A percentile compares a stretch with the other conserved stretches of the same genome.
These are phyloP conservation scores for Agrypnia vestita DNA, from an alignment of 1,140 invertebrate species.

Conservation along the genomic window DNA sequence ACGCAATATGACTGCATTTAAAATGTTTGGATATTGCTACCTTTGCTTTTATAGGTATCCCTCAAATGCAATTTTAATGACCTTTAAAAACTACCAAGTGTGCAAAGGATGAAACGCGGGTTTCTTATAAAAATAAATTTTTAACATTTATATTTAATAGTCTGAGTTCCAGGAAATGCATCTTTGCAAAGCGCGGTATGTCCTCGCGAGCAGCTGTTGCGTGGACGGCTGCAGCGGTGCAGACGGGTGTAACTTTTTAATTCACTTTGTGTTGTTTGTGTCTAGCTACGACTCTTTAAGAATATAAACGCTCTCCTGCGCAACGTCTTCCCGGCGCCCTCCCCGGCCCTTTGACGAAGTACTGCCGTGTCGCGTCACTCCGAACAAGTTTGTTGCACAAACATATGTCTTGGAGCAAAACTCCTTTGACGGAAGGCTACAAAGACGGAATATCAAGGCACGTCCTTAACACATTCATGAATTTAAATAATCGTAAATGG, in stretches of 20 bases:
- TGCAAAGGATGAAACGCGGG: no score
- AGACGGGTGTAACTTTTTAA: conserved; percentile 51
- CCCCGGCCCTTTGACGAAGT: conserved; percentile 38
- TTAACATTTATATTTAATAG: no score
- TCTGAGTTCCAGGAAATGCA: no score
- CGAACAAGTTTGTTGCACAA: conserved; percentile 27
- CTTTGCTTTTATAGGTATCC: no score
- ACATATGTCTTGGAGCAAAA: conserved; percentile 34
- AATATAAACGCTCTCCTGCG: conserved; percentile 27
- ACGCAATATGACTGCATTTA: no score
- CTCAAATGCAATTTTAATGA: no score
- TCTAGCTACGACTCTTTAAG: conserved; percentile 25
- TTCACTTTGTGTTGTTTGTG: conserved; percentile 53
- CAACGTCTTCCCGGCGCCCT: neutral
- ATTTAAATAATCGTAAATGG: conserved; percentile 32
- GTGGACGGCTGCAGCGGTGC: neutral
- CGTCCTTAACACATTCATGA: conserved; percentile 7
- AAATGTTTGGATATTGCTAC: no score
- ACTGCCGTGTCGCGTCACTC: conserved; percentile 19
- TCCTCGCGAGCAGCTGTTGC: no score
- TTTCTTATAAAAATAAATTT: no score
- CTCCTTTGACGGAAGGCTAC: conserved; percentile 1
- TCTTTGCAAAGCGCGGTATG: no score
- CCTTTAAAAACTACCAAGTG: no score
- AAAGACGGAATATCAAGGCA: conserved; percentile 13